Conservation (phyloP, 2,888 invertebrate genomes). For the Chalcosyrphus nemorum region DNA sequence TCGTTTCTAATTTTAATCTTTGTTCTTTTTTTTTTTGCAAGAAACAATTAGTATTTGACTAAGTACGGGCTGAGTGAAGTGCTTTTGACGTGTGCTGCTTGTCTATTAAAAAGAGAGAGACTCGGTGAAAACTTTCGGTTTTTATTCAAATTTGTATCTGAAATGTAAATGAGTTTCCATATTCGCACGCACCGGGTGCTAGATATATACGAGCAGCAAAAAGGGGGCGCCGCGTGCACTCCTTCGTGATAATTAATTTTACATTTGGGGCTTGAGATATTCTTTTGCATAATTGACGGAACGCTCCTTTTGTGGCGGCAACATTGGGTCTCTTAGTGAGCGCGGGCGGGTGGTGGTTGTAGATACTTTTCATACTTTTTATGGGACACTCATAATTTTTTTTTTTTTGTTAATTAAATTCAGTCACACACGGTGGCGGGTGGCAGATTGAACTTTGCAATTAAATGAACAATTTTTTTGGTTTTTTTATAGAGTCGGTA, state of each 20-base stretch:
- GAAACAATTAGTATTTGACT: slow-evolving; percentile 31
- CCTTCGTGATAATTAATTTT: slow-evolving; percentile 41
- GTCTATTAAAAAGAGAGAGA: slow-evolving; percentile 1
- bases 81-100: slow-evolving; percentile 26
- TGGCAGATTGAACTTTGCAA: slow-evolving; percentile 33
- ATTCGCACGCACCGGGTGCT: slow-evolving; percentile 23
- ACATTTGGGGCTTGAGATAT: slow-evolving; percentile 23
- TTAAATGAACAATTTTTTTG: no score
- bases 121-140: slow-evolving; percentile 8
- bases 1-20: background rate
- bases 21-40: background rate
- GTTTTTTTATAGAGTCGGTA: background rate
- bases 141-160: slow-evolving; percentile 22
- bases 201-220: background rate
- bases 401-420: slow-evolving; percentile 56
- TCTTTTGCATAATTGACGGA: slow-evolving; percentile 33
- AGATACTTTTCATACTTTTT: no score
- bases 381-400: no score
- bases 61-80: slow-evolving; percentile 22
- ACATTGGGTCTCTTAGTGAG: slow-evolving; percentile 13
- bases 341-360: no score
- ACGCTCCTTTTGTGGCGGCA: slow-evolving; percentile 36
- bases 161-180: slow-evolving; percentile 3
- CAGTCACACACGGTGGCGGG: slow-evolving; percentile 43
- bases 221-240: no score